phyloP scores from a whole-genome alignment of 2,888 invertebrate species.

The Carterocephalus palaemon region DNA sequence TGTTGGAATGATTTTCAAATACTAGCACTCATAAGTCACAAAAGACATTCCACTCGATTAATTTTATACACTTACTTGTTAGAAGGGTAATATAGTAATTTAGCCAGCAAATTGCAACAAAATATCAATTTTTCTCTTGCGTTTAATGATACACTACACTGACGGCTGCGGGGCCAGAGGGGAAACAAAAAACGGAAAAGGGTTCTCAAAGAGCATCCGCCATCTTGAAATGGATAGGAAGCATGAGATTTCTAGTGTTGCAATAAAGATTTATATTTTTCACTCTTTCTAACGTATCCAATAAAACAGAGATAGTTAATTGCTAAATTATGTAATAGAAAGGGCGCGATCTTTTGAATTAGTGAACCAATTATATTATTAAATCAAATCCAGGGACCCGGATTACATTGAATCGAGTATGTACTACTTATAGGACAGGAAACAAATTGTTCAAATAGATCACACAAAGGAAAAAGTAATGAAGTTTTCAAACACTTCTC shows the following conservation, averaged over 20 bases:
- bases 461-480: too few species aligned
- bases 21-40: conserved; percentile 51
- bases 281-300: conserved; percentile 23
- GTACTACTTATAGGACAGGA: too few species aligned
- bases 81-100: conserved; percentile 76
- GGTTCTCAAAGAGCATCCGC: conserved; percentile 69
- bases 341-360: conserved; percentile 29
- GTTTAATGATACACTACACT: conserved; percentile 78
- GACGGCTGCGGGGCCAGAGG: conserved; percentile 78
- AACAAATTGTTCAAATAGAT: too few species aligned
- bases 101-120: conserved; percentile 77
- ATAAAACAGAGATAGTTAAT: conserved; percentile 31
- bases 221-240: conserved; percentile 46
- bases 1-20: conserved; percentile 43
- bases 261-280: conserved; percentile 18
- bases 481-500: too few species aligned
- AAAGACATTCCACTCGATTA: conserved; percentile 45
- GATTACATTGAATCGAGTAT: too few species aligned
- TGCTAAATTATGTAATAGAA: conserved; percentile 3
- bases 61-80: conserved; percentile 74
- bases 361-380: too few species aligned
- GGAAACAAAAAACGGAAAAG: conserved; percentile 77
- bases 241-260: conserved; percentile 17
- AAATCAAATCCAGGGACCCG: too few species aligned
- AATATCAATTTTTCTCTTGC: conserved; percentile 77